phyloP scores from a whole-genome alignment of 2,113 vertebrate genomes.

The Cettia cetti region DNA sequence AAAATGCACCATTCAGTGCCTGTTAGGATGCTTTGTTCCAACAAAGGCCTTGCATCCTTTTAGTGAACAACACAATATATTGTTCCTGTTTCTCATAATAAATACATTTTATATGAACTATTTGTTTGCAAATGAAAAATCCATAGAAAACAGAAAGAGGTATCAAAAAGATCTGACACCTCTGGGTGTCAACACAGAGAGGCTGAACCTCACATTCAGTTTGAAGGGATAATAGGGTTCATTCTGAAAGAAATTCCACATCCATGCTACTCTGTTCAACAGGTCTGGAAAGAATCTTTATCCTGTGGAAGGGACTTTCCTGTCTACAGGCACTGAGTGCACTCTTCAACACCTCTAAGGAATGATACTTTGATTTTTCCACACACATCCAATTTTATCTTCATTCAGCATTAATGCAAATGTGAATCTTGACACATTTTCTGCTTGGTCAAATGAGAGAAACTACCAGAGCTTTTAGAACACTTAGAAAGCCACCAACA shows the following conservation, averaged over 20 bases:
- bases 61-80: not conserved
- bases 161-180: not conserved
- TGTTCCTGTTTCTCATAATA: not conserved
- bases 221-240: not conserved
- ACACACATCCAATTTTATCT: not conserved
- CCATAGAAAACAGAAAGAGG: not conserved
- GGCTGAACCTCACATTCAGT: not conserved
- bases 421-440: not conserved
- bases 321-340: not conserved
- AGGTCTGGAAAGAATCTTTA: not conserved
- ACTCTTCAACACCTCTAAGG: not conserved
- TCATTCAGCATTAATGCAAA: not conserved
- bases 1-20: not conserved
- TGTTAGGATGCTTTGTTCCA: slow-evolving; percentile 9
- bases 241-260: not conserved
- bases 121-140: not conserved
- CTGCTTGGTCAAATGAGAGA: not conserved
- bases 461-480: not conserved
- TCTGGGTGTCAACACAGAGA: not conserved
- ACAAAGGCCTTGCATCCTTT: not conserved
- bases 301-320: not conserved
- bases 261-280: not conserved
- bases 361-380: not conserved
- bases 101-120: not conserved
- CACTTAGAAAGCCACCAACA: not conserved